phyloP scores from a whole-genome alignment of 2,113 vertebrate species.

The Mesoclemmys tuberculata region DNA sequence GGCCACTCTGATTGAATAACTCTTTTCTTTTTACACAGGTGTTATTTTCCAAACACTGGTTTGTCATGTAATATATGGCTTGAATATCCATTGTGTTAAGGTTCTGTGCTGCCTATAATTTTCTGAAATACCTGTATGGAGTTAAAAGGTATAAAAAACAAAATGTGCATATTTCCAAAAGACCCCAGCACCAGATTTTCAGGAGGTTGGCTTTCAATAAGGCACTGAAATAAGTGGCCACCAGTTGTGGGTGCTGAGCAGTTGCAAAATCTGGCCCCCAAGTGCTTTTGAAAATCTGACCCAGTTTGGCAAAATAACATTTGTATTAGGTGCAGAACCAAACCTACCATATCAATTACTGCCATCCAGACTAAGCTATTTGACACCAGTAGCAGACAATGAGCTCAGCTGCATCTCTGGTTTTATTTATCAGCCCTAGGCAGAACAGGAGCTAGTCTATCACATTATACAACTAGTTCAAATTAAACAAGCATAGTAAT shows the following conservation, averaged over 20 bases:
- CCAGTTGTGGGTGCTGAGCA: neutral
- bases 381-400: neutral
- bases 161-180: neutral
- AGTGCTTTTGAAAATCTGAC: neutral
- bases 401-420: neutral
- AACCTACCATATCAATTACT: neutral
- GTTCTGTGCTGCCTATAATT: neutral
- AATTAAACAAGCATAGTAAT: constrained; percentile 1
- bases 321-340: neutral
- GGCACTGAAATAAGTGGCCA: neutral
- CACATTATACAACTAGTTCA: neutral
- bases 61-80: constrained; percentile 5
- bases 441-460: neutral
- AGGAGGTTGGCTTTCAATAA: neutral
- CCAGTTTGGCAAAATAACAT: neutral
- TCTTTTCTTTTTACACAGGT: constrained; percentile 27
- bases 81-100: neutral
- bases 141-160: neutral
- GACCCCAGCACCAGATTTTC: neutral
- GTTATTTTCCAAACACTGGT: constrained; percentile 31
- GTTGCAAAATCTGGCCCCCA: neutral
- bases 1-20: constrained; percentile 60
- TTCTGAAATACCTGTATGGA: constrained; percentile 26
- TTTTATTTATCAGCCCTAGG: neutral
- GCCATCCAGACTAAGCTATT: constrained; percentile 2